Conservation (phyloP, 2,888 invertebrate species). For the Linyphia triangularis region DNA sequence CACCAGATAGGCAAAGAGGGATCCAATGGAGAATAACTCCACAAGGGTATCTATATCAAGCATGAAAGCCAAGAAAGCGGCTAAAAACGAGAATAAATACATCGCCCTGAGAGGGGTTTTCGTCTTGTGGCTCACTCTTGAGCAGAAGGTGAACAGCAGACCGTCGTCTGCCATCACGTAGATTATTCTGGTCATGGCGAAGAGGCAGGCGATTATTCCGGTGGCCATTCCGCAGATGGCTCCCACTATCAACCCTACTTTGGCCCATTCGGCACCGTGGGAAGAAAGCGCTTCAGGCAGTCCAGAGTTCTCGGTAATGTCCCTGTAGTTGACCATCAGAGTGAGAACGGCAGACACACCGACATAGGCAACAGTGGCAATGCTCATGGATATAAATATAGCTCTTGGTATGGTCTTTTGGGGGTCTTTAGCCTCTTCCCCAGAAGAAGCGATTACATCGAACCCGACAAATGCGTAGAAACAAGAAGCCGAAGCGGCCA, state of each 20-base stretch:
- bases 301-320: slow-evolving; percentile 85
- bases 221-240: slow-evolving; percentile 95
- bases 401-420: slow-evolving; percentile 88
- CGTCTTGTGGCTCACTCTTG: slow-evolving; percentile 74
- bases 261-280: slow-evolving; percentile 89
- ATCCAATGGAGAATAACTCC: slow-evolving; percentile 94
- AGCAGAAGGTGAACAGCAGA: slow-evolving; percentile 85
- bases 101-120: slow-evolving; percentile 88
- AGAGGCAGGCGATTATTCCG: slow-evolving; percentile 89
- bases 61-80: slow-evolving; percentile 89
- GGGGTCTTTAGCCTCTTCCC: slow-evolving; percentile 87
- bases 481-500: slow-evolving; percentile 89
- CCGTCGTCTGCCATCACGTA: slow-evolving; percentile 96
- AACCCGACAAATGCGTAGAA: slow-evolving; percentile 96
- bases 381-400: slow-evolving; percentile 89
- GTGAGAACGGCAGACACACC: slow-evolving; percentile 89
- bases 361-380: slow-evolving; percentile 88
- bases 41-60: slow-evolving; percentile 94
- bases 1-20: slow-evolving; percentile 92
- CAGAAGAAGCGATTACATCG: slow-evolving; percentile 93
- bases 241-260: slow-evolving; percentile 89
- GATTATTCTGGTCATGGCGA: slow-evolving; percentile 90
- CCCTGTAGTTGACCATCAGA: slow-evolving; percentile 87
- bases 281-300: slow-evolving; percentile 90
- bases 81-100: slow-evolving; percentile 86